phyloP scores from a whole-genome alignment of 1,140 invertebrate genomes.

The Drosophila kepulauana region DNA sequence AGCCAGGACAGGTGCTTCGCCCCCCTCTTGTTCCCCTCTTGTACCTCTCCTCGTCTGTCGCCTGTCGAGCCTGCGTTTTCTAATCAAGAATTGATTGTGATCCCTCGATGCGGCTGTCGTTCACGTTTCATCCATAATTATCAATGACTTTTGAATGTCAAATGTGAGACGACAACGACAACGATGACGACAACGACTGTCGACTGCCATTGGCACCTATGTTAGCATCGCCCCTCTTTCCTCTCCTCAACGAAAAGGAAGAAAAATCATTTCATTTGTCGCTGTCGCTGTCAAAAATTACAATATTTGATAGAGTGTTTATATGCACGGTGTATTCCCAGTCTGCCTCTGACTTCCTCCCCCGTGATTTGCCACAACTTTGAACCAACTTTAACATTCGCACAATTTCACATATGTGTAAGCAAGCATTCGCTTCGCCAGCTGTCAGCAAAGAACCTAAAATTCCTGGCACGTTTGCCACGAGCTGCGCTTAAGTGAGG shows the following conservation, averaged over 20 bases:
- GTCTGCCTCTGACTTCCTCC: background rate
- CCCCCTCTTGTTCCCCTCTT: background rate
- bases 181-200: constrained; percentile 20
- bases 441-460: constrained; percentile 44
- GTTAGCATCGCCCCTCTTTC: background rate
- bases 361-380: background rate
- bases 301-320: constrained; percentile 62
- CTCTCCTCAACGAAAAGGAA: background rate
- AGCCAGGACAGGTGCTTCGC: constrained; percentile 18
- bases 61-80: constrained; percentile 67
- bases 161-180: constrained; percentile 57
- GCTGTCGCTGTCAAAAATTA: constrained; percentile 70
- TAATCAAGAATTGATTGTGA: constrained; percentile 84
- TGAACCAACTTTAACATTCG: constrained; percentile 20
- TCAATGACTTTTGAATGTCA: constrained; percentile 84
- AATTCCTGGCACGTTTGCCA: constrained; percentile 69
- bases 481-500: constrained; percentile 70
- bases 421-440: constrained; percentile 43
- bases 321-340: constrained; percentile 32
- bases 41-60: constrained; percentile 20
- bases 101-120: constrained; percentile 82
- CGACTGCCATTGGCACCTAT: constrained; percentile 66
- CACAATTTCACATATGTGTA: constrained; percentile 56
- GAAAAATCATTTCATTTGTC: constrained; percentile 81
- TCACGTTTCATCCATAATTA: constrained; percentile 83